Conservation (phyloP, 2,113 vertebrate genomes). For the Climacteris rufus region DNA sequence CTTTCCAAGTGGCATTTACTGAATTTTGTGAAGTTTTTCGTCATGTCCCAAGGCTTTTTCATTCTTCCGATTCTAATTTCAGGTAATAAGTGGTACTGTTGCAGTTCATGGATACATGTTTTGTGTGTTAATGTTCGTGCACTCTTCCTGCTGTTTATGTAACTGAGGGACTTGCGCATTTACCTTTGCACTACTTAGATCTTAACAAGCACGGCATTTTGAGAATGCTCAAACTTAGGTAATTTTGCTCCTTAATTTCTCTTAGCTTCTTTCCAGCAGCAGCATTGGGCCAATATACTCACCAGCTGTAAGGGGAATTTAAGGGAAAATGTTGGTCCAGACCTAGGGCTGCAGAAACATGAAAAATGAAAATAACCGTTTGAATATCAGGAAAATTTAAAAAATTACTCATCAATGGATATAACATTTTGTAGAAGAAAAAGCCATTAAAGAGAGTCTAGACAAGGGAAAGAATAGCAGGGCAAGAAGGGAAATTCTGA, state of each 20-base stretch:
- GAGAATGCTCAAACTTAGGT: not conserved
- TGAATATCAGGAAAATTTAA: not conserved
- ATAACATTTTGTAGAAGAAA: not conserved
- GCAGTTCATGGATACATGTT: not conserved
- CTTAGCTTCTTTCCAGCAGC: not conserved
- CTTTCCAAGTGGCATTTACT: not conserved
- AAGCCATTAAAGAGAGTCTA: not conserved
- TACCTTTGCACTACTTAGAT: slow-evolving; percentile 8
- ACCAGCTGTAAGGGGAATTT: not conserved
- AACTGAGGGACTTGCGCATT: not conserved
- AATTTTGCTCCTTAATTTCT: not conserved
- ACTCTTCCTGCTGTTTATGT: not conserved
- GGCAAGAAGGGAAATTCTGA: not conserved
- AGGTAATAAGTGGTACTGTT: not conserved
- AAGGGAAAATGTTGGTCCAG: not conserved
- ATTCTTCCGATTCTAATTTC: not conserved
- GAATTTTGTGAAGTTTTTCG: not conserved
- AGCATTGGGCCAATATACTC: not conserved
- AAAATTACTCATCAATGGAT: not conserved
- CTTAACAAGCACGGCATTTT: not conserved
- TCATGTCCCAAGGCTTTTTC: not conserved
- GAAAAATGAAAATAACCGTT: not conserved
- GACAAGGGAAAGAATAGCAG: not conserved
- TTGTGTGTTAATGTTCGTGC: not conserved
- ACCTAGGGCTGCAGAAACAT: not conserved